A percentile compares a stretch with the other conserved stretches of the same genome.
Evolutionary conservation across 2,888 invertebrate genomes (phyloP).

Genomic region (Drosophila atripex): DNA sequence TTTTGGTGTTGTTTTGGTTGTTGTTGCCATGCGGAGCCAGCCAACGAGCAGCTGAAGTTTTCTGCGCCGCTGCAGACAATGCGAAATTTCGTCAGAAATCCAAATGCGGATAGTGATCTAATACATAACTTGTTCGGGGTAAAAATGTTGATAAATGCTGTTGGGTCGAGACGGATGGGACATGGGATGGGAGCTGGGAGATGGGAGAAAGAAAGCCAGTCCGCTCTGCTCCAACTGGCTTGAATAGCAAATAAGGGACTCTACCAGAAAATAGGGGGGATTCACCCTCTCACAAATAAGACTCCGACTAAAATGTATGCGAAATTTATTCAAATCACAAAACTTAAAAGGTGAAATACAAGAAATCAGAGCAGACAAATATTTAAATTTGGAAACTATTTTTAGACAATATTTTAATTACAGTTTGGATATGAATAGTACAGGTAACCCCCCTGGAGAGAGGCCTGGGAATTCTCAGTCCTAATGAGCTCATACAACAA

Average conservation of each 20-base stretch:
- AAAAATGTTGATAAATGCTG: slow-evolving; percentile 49
- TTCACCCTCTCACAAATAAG: slow-evolving; percentile 11
- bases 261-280: slow-evolving; percentile 20
- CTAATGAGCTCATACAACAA: slow-evolving; percentile 23
- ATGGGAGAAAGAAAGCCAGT: slow-evolving; percentile 32
- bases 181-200: slow-evolving; percentile 1
- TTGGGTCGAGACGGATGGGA: neutral
- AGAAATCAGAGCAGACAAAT: slow-evolving; percentile 17
- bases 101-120: slow-evolving; percentile 79
- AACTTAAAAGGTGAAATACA: neutral
- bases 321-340: slow-evolving; percentile 6
- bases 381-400: neutral
- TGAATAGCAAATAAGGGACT: slow-evolving; percentile 45
- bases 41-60: slow-evolving; percentile 34
- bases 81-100: slow-evolving; percentile 80
- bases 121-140: slow-evolving; percentile 78
- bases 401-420: slow-evolving; percentile 3
- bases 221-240: slow-evolving; percentile 12
- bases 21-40: slow-evolving; percentile 19
- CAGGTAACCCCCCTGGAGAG: neutral
- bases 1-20: too few species aligned
- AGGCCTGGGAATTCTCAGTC: neutral
- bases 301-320: slow-evolving; percentile 14
- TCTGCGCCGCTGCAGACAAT: slow-evolving; percentile 64
- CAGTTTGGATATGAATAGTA: too few species aligned